Base-by-base conservation (phyloP, 2,888 invertebrate species). In the Synanthedon formicaeformis region DNA sequence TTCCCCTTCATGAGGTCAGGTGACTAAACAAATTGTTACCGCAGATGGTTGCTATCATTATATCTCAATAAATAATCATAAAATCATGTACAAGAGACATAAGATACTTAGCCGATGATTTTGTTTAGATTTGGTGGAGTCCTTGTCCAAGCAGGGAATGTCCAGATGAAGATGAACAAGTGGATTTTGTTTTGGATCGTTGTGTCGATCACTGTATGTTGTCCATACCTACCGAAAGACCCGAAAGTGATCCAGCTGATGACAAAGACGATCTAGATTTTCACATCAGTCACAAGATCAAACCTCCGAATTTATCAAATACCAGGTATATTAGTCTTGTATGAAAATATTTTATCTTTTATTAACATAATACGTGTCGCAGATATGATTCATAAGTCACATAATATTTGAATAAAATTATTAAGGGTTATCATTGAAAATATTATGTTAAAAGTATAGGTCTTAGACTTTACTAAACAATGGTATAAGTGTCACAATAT, bases 131-230 rank as follows among this genome's bases (percentile, higher is more conserved):
- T 41, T 94, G 94, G 94, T 94, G 94, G 94, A 93, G 93, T 67
- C 94, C 94, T 0, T 94, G 94, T 66, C 92, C 93, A 0, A 93
- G 93, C 63, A 87, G 93, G 57, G 93, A 93, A 76, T 94, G 94
- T 70, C 94, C 94, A 0, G 92, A 92, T 62, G 91, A 91, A 58
- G 91, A 91, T 58, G 92, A 92, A 62, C 92, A 92, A 65, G 81
- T 93, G 34, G 92, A 93, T 69, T 89, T 94, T 66, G 91, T 93
- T 13, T 82, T 94, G 40, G 92, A 92, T 63, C 89, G 91, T 61
- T 94, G 94, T 66, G 88, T 91, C 10, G 93, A 93, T 75, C 92
- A 94, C 73, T 94, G 94, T 68, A 74, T 91, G 59, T 75, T 92
- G 56, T 85, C 78, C 3, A 79, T 73, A 59, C 81, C 84, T 3